Evolutionary conservation across 1,140 invertebrate genomes (phyloP), one percentile per base, ranked within the genome.

Genomic region (Cotesia glomerata): DNA sequence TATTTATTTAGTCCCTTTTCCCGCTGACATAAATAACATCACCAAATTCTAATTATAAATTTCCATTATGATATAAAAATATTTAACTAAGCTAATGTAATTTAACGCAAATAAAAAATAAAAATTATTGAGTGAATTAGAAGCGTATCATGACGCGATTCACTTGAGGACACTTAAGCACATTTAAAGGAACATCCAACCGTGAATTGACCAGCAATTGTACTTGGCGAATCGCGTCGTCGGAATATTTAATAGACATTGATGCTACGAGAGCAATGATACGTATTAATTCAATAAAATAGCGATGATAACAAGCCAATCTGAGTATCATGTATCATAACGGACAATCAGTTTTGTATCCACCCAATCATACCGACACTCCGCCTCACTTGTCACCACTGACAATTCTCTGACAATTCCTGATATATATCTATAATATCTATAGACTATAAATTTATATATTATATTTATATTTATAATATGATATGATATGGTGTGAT

Each of bases 151-250:
- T 67, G 36, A 61, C 71, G 45, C 51, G 59, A 45, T 49, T 72
- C 71, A 72, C 71, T 72, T 67, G 34, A 72, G 3, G 62, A 72
- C 65, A 72, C 71, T 72, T 72, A 62, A 72, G 71, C 71, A 68
- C 68, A 72, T 72, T 72, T 72, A 72, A 72, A 35, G 58, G 63
- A 3, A 39, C 65, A 66, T 34, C 56, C 71, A 68, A 68, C 71
- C 26, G 61, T 49, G 51, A 72, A 67, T 72, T 72, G 64, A 72
- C 71, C 71, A 13, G 34, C 58, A 59, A 63, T 65, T 72, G 71
- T 58, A 49, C 45, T 65, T 13, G 14, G 36, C 63, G 70, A 72
- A 72, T 66, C 69, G 36, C 51, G 32, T 71, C 13, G 51, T 16
- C 52, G 16, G 52, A 54, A n/a, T 54, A 5, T 54, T 54, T n/a